Percentiles rank a stretch among this genome's conserved stretches.
Evolutionary conservation across 2,113 vertebrate species (phyloP).

Genomic region (Protomyctophum bolini): DNA sequence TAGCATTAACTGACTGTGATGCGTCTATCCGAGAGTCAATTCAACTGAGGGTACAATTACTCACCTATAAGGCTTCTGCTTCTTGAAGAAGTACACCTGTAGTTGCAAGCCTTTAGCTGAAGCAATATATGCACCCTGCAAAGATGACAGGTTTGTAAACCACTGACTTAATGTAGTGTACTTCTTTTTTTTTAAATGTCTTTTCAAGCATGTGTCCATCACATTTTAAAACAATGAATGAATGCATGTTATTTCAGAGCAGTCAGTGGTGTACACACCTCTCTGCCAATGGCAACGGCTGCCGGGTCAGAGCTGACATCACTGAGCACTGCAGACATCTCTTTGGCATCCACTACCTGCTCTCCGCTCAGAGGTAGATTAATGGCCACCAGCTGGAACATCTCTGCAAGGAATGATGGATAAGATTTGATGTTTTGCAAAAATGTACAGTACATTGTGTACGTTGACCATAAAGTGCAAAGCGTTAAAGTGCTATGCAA

Average conservation of each 20-base stretch:
- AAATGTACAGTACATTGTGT: too few relatives aligned
- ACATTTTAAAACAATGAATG: too few relatives aligned
- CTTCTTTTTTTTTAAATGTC: background rate
- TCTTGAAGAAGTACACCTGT: constrained; percentile 89
- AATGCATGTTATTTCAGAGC: too few relatives aligned
- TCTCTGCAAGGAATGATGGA: constrained; percentile 67
- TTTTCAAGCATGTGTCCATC: background rate
- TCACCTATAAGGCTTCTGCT: constrained; percentile 85
- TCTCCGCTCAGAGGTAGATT: constrained; percentile 81
- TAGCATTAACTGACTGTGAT: background rate
- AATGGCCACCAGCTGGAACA: constrained; percentile 85
- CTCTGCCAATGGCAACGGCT: constrained; percentile 82
- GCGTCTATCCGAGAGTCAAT: background rate
- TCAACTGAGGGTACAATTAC: constrained; percentile 5
- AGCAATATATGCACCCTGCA: constrained; percentile 87
- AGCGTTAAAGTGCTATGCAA: too few relatives aligned
- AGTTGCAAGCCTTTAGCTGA: constrained; percentile 79
- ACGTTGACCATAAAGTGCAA: too few relatives aligned
- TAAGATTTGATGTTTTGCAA: too few relatives aligned
- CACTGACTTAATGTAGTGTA: background rate
- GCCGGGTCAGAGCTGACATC: constrained; percentile 77
- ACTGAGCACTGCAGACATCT: constrained; percentile 79
- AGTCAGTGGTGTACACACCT: constrained; percentile 69
- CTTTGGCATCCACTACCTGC: constrained; percentile 81
- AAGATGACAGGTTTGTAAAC: background rate